Evolutionary conservation across 2,797 vertebrate species (phyloP).

Genomic region (Chaunax sp.): DNA sequence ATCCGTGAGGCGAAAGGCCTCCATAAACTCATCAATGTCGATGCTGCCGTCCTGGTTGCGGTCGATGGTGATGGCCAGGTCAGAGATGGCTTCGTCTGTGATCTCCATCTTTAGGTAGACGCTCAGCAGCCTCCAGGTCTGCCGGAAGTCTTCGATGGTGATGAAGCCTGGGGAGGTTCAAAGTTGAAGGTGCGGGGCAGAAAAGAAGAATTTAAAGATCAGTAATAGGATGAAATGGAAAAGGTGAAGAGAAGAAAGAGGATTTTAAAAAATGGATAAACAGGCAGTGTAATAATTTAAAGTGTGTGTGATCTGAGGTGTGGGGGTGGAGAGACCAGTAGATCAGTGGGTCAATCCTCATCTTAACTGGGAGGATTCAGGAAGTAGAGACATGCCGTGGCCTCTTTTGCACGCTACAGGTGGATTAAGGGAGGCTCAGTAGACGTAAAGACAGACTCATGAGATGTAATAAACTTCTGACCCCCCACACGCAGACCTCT

Average conservation of each 20-base stretch:
- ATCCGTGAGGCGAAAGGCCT: slow-evolving; percentile 94
- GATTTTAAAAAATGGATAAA: neutral
- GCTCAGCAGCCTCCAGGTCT: slow-evolving; percentile 94
- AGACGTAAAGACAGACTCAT: slow-evolving; percentile 23
- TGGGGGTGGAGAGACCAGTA: slow-evolving; percentile 39
- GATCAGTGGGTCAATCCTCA: slow-evolving; percentile 75
- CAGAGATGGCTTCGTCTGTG: slow-evolving; percentile 87
- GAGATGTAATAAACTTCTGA: slow-evolving; percentile 40
- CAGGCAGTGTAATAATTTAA: neutral
- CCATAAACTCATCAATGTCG: slow-evolving; percentile 96
- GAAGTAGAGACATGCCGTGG: slow-evolving; percentile 17
- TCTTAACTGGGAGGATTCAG: slow-evolving; percentile 49
- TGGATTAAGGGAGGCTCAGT: slow-evolving; percentile 50
- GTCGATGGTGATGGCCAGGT: slow-evolving; percentile 91
- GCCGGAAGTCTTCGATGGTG: slow-evolving; percentile 92
- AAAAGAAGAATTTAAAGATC: neutral
- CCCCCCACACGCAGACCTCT: slow-evolving; percentile 22
- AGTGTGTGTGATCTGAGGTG: slow-evolving; percentile 1
- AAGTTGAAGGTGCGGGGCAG: slow-evolving; percentile 6
- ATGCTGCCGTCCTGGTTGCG: slow-evolving; percentile 94
- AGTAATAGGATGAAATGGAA: neutral
- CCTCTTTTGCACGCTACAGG: slow-evolving; percentile 30
- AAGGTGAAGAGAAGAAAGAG: neutral
- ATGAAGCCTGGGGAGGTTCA: slow-evolving; percentile 86
- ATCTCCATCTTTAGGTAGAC: slow-evolving; percentile 89